Conservation (phyloP, 2,888 invertebrate genomes). For the Clitarchus hookeri region DNA sequence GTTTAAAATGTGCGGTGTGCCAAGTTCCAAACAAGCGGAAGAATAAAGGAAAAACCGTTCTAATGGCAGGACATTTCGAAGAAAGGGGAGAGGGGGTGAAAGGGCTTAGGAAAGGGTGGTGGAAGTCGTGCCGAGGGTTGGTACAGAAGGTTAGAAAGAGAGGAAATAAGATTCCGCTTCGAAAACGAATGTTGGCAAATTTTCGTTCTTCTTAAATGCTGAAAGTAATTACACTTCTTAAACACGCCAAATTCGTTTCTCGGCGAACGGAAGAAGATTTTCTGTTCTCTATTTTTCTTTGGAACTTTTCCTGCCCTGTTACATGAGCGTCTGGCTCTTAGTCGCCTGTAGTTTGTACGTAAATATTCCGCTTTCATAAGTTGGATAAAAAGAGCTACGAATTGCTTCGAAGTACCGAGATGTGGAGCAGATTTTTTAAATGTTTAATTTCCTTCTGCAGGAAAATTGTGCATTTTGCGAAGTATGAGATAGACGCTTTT, state of each 20-base stretch:
- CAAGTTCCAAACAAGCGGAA: conserved; percentile 15
- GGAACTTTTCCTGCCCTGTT: background rate
- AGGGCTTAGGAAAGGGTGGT: background rate
- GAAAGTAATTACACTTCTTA: conserved; percentile 14
- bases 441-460: background rate
- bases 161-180: background rate
- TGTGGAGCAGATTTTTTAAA: background rate
- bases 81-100: background rate
- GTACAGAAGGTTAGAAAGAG: background rate
- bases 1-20: conserved; percentile 27
- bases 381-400: background rate
- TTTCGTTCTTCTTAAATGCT: background rate
- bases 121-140: background rate
- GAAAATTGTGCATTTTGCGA: too few relatives aligned
- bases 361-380: background rate
- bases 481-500: too few relatives aligned
- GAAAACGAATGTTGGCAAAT: background rate
- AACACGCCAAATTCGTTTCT: conserved; percentile 14
- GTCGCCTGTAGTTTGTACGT: background rate
- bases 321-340: background rate
- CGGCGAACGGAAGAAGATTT: background rate
- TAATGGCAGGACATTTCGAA: background rate
- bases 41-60: conserved; percentile 14
- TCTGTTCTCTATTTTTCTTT: background rate
- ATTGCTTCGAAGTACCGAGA: background rate